These are phyloP conservation scores for Phainopepla nitens DNA, from an alignment of 2,113 vertebrate species.

Conservation along the genomic window DNA sequence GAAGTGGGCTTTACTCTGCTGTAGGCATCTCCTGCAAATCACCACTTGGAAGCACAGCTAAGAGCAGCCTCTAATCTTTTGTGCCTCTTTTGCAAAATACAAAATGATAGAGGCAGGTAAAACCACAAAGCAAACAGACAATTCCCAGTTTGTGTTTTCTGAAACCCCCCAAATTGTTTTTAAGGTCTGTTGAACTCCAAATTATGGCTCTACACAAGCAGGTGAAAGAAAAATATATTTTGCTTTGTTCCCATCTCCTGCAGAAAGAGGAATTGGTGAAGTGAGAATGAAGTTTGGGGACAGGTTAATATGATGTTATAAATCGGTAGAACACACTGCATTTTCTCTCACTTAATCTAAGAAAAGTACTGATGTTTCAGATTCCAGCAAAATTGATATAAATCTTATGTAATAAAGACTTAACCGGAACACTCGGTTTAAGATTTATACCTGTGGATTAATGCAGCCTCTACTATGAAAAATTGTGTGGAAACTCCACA, in stretches of 20 bases:
- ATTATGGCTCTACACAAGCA: not conserved
- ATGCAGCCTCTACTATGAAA: not conserved
- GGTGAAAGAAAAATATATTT: not conserved
- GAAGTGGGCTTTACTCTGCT: not conserved
- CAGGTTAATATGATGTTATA: not conserved
- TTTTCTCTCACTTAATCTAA: not conserved
- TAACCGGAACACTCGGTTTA: not conserved
- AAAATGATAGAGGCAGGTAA: not conserved
- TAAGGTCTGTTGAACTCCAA: not conserved
- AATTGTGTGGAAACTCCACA: not conserved
- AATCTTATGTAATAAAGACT: constrained; percentile 21
- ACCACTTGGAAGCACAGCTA: not conserved
- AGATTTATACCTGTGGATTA: constrained; percentile 21
- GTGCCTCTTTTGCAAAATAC: not conserved
- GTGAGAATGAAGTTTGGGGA: not conserved
- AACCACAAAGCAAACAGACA: not conserved
- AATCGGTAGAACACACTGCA: not conserved
- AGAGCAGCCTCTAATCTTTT: not conserved
- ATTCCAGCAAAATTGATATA: not conserved
- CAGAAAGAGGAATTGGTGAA: not conserved
- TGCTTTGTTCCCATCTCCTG: not conserved
- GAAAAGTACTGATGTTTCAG: not conserved
- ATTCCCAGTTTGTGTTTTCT: not conserved
- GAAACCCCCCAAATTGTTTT: not conserved
- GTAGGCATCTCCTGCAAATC: not conserved